These are phyloP conservation scores for Panopea generosa DNA, from an alignment of 2,888 invertebrate species.

Conservation along the genomic window DNA sequence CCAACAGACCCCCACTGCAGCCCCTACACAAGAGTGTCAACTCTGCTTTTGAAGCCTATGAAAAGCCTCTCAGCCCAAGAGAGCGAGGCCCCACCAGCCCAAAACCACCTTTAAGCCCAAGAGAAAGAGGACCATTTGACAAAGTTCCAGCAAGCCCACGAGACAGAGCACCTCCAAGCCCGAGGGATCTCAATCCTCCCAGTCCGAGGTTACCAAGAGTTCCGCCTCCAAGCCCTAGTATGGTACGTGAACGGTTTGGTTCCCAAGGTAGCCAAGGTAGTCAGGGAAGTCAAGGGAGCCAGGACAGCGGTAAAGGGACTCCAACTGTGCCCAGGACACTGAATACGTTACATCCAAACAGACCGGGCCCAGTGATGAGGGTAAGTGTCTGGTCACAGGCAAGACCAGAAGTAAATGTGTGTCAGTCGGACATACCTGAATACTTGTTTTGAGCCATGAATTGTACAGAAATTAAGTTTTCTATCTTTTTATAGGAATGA, in stretches of 20 bases:
- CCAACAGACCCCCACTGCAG: constrained; percentile 65
- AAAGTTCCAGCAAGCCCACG: constrained; percentile 38
- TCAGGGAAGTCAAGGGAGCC: constrained; percentile 40
- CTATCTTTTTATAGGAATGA: too few relatives aligned
- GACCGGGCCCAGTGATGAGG: constrained; percentile 24
- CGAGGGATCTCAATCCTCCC: constrained; percentile 52
- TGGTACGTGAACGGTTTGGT: constrained; percentile 41
- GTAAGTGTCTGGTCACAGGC: constrained; percentile 7
- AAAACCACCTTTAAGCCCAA: constrained; percentile 32
- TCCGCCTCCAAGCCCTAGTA: constrained; percentile 57
- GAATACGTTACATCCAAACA: constrained; percentile 38
- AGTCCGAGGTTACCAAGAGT: constrained; percentile 58
- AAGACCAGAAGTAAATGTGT: too few relatives aligned
- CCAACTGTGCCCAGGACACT: constrained; percentile 16
- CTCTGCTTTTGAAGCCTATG: constrained; percentile 73
- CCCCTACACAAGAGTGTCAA: constrained; percentile 70
- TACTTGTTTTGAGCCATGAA: too few relatives aligned
- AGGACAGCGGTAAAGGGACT: constrained; percentile 26
- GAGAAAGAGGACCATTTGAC: constrained; percentile 8
- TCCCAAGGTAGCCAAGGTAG: constrained; percentile 27
- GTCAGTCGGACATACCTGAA: too few relatives aligned
- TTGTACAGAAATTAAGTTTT: too few relatives aligned
- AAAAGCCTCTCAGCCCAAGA: constrained; percentile 66
- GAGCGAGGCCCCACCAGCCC: constrained; percentile 17
- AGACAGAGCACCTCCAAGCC: constrained; percentile 42